Evolutionary conservation across 2,888 invertebrate genomes (phyloP).

Genomic region (Philereme transversata): DNA sequence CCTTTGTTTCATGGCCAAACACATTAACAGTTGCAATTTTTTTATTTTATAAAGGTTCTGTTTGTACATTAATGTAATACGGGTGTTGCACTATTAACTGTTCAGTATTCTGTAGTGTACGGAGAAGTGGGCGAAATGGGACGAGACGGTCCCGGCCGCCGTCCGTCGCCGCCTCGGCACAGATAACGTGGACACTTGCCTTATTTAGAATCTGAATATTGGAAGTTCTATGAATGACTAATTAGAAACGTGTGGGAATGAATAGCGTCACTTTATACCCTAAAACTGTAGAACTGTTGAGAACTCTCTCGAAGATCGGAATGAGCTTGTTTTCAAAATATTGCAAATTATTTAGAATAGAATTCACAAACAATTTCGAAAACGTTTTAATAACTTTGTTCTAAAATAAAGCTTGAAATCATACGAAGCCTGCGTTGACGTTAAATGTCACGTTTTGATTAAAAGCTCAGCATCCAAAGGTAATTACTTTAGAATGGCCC

Average conservation of each 20-base stretch:
- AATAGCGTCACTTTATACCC: conserved; percentile 13
- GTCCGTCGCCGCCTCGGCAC: conserved; percentile 28
- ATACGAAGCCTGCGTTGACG: conserved; percentile 13
- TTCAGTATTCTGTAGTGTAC: conserved; percentile 35
- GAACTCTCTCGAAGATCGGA: conserved; percentile 12
- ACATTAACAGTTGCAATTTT: too few species aligned
- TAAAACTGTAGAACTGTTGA: background rate
- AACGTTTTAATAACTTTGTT: background rate
- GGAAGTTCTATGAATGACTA: conserved; percentile 27
- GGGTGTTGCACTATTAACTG: too few species aligned
- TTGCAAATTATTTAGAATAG: background rate
- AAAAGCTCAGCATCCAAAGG: conserved; percentile 17
- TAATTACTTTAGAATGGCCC: conserved; percentile 31
- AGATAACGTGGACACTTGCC: conserved; percentile 27
- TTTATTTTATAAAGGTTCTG: too few species aligned
- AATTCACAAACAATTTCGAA: too few species aligned
- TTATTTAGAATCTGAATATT: conserved; percentile 29
- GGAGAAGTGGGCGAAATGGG: conserved; percentile 60
- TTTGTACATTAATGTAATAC: too few species aligned
- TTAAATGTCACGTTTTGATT: conserved; percentile 10
- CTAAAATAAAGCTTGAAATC: conserved; percentile 6
- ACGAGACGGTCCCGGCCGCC: conserved; percentile 36
- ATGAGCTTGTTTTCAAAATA: conserved; percentile 10
- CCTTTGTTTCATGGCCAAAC: too few species aligned
- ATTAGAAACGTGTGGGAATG: conserved; percentile 30